Conservation (phyloP, 2,797 vertebrate genomes). For the Enteromius unitaeniatus region DNA sequence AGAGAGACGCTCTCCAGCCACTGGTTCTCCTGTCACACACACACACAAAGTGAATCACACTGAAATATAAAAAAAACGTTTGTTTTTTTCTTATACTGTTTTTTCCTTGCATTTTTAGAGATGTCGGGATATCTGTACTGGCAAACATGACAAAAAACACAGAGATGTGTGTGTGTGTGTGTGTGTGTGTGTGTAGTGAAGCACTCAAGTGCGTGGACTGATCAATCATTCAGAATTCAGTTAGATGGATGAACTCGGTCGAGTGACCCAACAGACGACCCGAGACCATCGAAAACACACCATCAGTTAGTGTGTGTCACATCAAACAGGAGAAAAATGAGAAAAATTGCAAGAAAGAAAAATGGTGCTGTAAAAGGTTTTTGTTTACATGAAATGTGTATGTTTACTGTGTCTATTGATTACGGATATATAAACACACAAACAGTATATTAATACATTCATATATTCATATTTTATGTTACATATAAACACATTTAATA, state of each 20-base stretch:
- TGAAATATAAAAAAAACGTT: background rate
- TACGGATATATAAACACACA: too few relatives aligned
- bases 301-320: background rate
- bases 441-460: too few relatives aligned
- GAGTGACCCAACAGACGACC: background rate
- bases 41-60: slow-evolving; percentile 19
- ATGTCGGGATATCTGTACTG: background rate
- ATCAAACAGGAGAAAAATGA: background rate
- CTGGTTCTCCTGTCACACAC: slow-evolving; percentile 89
- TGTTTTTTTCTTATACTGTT: background rate
- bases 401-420: too few relatives aligned
- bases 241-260: background rate
- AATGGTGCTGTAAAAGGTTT: too few relatives aligned
- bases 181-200: background rate
- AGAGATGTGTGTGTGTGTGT: background rate
- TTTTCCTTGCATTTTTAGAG: background rate
- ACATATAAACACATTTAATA: too few relatives aligned
- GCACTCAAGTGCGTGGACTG: background rate
- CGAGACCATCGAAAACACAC: background rate
- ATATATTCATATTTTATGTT: too few relatives aligned
- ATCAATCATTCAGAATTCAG: background rate
- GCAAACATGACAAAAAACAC: background rate
- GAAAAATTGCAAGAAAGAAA: background rate
- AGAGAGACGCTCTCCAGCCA: slow-evolving; percentile 99
- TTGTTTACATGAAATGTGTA: too few relatives aligned